phyloP scores from a whole-genome alignment of 1,140 invertebrate genomes.

The Orchestia grillus region DNA sequence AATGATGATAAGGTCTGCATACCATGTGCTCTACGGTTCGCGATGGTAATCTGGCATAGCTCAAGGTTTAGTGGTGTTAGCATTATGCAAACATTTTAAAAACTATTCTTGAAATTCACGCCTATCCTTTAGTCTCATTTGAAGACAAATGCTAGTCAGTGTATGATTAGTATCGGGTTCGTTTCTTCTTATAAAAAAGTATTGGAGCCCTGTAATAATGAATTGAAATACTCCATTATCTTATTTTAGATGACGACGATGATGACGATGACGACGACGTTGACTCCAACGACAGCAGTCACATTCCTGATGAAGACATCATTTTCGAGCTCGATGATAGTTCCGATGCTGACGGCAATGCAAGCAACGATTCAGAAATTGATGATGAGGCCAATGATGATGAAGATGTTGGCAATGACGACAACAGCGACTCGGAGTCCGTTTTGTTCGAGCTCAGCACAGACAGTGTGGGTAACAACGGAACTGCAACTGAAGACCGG shows the following conservation, averaged over 20 bases:
- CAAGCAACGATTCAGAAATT: conserved; percentile 1
- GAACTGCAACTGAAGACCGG: not conserved
- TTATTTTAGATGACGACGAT: not conserved
- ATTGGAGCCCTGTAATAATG: no score
- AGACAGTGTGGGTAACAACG: not conserved
- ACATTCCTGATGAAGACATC: not conserved
- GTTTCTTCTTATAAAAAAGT: not conserved
- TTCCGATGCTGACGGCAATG: not conserved
- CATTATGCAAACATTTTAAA: not conserved
- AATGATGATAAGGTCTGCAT: not conserved
- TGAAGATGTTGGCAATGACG: conserved; percentile 5
- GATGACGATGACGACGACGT: not conserved
- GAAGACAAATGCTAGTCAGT: not conserved
- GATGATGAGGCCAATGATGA: conserved; percentile 10
- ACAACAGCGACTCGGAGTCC: conserved; percentile 2
- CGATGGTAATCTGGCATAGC: not conserved
- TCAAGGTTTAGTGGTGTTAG: not conserved
- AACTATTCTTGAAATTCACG: not conserved
- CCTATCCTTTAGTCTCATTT: not conserved
- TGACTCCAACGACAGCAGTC: conserved; percentile 26
- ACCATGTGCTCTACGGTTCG: not conserved
- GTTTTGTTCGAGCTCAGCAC: conserved; percentile 40
- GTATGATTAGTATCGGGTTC: not conserved
- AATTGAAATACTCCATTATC: not conserved
- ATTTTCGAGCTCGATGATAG: not conserved